Percentiles rank a stretch among this genome's conserved stretches.
phyloP scores from a whole-genome alignment of 2,888 invertebrate species.

The Troilus luridus region DNA sequence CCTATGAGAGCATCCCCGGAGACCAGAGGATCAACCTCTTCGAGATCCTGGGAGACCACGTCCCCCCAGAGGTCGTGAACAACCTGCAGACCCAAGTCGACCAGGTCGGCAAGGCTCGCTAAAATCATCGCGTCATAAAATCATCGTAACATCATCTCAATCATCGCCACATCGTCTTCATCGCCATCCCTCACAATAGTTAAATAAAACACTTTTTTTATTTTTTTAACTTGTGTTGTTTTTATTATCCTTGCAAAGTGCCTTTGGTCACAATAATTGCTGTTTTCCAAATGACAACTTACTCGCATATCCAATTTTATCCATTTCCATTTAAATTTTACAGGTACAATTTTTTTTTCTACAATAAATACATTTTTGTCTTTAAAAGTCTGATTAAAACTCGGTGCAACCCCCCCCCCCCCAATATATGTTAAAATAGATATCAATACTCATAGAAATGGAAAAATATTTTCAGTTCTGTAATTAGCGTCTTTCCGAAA shows the following conservation, averaged over 20 bases:
- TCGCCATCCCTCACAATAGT: not conserved
- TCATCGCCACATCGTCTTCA: not conserved
- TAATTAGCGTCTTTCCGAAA: no score
- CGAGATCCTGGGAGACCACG: slow-evolving; percentile 87
- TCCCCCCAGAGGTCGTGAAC: slow-evolving; percentile 89
- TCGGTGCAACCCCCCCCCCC: no score
- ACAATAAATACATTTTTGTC: no score
- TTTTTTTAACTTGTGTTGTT: not conserved
- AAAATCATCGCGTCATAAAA: not conserved
- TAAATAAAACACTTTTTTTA: slow-evolving; percentile 46
- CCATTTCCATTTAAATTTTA: no score
- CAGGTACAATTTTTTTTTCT: no score
- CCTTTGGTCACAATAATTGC: not conserved
- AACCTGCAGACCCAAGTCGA: slow-evolving; percentile 89
- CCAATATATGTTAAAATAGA: no score
- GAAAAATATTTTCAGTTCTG: no score
- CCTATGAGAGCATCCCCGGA: slow-evolving; percentile 88
- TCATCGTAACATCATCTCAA: not conserved
- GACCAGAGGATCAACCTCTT: slow-evolving; percentile 87
- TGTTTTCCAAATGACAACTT: not conserved
- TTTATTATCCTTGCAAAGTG: not conserved
- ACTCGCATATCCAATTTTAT: not conserved
- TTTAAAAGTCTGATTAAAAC: no score
- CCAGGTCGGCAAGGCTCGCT: slow-evolving; percentile 76
- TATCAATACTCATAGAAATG: no score